Base-by-base conservation (phyloP, 2,888 invertebrate genomes). In the Cephus runcator region DNA sequence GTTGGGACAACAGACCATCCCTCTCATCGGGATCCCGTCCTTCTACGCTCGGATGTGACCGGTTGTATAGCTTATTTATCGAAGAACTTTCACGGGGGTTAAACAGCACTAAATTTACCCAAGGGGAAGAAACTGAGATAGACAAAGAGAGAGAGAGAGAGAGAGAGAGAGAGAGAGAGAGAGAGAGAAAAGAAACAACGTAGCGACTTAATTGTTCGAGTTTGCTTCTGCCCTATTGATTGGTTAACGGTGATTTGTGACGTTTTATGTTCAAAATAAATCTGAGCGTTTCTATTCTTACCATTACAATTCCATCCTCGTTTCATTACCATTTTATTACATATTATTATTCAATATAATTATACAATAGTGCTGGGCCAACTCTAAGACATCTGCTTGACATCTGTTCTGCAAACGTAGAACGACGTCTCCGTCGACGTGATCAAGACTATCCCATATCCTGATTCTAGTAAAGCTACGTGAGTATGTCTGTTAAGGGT, bases 1-100 rank as follows among this genome's bases (percentile, higher is more conserved):
- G 90, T 90, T 89, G 87, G 89, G 87, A 88, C 89, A 89, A 88
- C 90, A 89, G 87, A 88, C 87, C 83, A 81, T 82, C 79, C 74
- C 79, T 79, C 69, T 56, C 74, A 12, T 34, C 74, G 74, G 31
- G 74, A 74, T 34, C 30, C 34, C 35, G n/a, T 34, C 30, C 74
- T 73, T 73, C 75, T 77, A 75, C 75, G 77, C 77, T 78, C 77
- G 71, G 75, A 76, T 77, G 76, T 79, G 79, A 80, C 81, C 82
- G 83, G 80, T 85, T 88, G 86, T 88, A 88, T 85, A 86, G 87
- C 87, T 90, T 90, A 90, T 90, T 90, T 90, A 90, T 90, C 86
- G 89, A 85, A 86, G 85, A 90, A 90, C 88, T 90, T 90, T 87
- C 85, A 77, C 81, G 84, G 85, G 88, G 87, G 88, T 90, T 90